Percentiles rank a stretch among this genome's conserved stretches.
Conservation (phyloP, 2,797 vertebrate genomes). For the Monodelphis domestica region DNA sequence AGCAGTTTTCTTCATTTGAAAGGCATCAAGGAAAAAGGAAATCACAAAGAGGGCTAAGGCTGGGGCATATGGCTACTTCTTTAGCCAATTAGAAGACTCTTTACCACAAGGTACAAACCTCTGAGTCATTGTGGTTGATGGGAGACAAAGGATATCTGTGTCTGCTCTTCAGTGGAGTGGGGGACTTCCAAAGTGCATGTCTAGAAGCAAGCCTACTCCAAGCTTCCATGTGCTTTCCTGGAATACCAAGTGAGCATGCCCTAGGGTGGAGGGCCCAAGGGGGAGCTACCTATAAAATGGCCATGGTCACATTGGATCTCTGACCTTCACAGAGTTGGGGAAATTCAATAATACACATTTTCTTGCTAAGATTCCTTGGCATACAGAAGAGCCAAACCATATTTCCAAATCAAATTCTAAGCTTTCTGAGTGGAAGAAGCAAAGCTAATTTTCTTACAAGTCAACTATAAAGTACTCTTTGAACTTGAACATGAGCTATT, state of each 20-base stretch:
- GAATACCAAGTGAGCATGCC: neutral
- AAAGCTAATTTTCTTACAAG: neutral
- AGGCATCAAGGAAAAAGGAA: neutral
- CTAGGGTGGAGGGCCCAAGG: neutral
- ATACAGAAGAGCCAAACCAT: neutral
- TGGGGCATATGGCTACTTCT: neutral
- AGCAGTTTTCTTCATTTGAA: neutral
- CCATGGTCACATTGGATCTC: neutral
- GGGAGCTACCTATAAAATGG: neutral
- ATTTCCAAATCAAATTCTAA: neutral
- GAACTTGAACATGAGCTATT: neutral
- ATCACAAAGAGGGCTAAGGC: neutral
- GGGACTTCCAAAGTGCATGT: neutral
- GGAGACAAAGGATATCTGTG: neutral
- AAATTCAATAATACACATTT: neutral
- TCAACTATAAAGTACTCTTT: neutral
- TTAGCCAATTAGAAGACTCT: neutral
- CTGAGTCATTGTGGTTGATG: neutral
- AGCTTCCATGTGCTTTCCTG: neutral
- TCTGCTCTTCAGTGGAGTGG: neutral
- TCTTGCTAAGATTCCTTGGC: neutral
- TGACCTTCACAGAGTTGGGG: neutral
- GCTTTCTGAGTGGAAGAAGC: neutral
- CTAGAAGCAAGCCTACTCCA: neutral
- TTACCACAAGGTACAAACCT: neutral